Conservation (phyloP, 1,140 invertebrate species). For the Lordiphosa stackelbergi region DNA sequence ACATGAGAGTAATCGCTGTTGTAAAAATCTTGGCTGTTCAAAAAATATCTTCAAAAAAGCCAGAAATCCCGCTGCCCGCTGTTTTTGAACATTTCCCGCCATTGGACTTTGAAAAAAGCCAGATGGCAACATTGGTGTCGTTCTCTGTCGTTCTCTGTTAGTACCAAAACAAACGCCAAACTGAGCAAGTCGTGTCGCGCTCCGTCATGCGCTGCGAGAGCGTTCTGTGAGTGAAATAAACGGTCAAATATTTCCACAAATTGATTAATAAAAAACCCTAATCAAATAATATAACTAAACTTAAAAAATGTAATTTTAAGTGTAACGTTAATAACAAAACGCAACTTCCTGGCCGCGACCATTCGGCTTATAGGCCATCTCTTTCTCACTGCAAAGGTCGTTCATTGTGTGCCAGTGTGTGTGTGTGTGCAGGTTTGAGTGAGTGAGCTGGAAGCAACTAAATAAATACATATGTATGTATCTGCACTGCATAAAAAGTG, state of each 20-base stretch:
- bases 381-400: constrained; percentile 37
- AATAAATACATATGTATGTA: constrained; percentile 3
- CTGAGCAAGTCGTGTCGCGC: constrained; percentile 29
- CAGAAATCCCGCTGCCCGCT: too few species aligned
- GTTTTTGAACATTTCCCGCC: too few species aligned
- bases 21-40: too few species aligned
- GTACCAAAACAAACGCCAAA: constrained; percentile 47
- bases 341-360: constrained; percentile 9
- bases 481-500: constrained; percentile 11
- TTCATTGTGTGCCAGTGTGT: constrained; percentile 22
- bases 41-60: too few species aligned
- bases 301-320: constrained; percentile 7
- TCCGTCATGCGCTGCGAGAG: constrained; percentile 8
- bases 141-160: constrained; percentile 8
- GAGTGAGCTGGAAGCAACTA: neutral
- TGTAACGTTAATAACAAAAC: constrained; percentile 6
- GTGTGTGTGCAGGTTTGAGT: constrained; percentile 6
- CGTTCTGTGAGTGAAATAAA: constrained; percentile 5
- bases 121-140: too few species aligned
- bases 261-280: constrained; percentile 6
- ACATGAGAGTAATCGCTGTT: too few species aligned
- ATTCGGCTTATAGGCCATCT: constrained; percentile 8
- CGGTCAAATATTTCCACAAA: constrained; percentile 3
- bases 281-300: constrained; percentile 11
- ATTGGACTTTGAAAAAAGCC: too few species aligned